phyloP scores from a whole-genome alignment of 1,140 invertebrate genomes.

The Diploscapter pachys region DNA sequence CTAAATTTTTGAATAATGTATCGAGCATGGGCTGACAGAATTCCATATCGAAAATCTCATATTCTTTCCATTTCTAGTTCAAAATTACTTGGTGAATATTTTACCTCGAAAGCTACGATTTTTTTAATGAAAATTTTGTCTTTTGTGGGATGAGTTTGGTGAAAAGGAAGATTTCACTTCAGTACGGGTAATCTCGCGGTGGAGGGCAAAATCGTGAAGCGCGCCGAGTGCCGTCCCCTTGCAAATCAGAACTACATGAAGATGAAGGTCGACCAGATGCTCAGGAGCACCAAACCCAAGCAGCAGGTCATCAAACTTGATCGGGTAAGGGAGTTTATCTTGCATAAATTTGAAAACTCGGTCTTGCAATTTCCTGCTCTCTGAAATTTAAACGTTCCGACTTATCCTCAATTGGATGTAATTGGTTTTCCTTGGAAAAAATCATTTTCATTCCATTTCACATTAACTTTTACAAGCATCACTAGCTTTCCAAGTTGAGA shows the following conservation, averaged over 20 bases:
- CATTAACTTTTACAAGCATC: neutral
- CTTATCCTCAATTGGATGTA: too few species aligned
- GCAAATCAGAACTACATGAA: constrained; percentile 29
- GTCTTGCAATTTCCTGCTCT: too few species aligned
- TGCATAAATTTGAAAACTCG: too few species aligned
- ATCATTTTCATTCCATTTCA: neutral
- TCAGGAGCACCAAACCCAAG: constrained; percentile 49
- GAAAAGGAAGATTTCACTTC: neutral
- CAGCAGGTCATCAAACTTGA: constrained; percentile 18
- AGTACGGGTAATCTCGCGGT: constrained; percentile 28
- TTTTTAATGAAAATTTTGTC: too few species aligned
- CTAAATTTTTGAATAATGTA: neutral
- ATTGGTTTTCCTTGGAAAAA: neutral
- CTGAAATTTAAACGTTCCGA: too few species aligned
- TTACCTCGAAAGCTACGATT: too few species aligned
- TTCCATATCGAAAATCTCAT: too few species aligned
- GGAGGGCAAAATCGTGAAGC: constrained; percentile 40
- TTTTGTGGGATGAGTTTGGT: neutral
- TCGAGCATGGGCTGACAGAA: neutral
- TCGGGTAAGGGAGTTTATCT: constrained; percentile 7
- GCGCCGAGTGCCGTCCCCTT: constrained; percentile 41
- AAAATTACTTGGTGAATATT: too few species aligned
- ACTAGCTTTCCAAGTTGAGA: neutral
- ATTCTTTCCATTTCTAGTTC: too few species aligned
- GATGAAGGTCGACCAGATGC: constrained; percentile 40